A percentile compares a stretch with the other conserved stretches of the same genome.
phyloP scores from a whole-genome alignment of 2,113 vertebrate genomes.

The Artemisiospiza belli region DNA sequence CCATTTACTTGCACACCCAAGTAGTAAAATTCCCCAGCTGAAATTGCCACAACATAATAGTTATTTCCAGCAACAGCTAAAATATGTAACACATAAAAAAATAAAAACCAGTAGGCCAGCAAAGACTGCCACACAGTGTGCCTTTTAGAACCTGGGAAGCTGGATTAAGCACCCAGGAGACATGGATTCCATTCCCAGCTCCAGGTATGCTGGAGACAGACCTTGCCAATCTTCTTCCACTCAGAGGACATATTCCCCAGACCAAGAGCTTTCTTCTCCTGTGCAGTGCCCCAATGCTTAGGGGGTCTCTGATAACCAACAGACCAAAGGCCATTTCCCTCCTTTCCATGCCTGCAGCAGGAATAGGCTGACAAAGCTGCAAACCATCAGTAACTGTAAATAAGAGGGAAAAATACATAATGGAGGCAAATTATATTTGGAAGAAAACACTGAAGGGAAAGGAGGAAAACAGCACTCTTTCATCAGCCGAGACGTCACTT shows the following conservation, averaged over 20 bases:
- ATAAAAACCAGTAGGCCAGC: neutral
- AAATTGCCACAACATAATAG: neutral
- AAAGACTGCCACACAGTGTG: neutral
- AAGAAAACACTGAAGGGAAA: constrained; percentile 21
- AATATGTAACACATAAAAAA: neutral
- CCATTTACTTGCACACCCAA: neutral
- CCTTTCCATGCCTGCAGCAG: neutral
- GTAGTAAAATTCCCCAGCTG: neutral
- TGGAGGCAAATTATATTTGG: constrained; percentile 27
- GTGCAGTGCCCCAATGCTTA: neutral
- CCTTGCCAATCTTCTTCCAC: neutral
- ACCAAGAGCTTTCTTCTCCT: neutral
- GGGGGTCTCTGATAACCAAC: neutral
- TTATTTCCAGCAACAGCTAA: neutral
- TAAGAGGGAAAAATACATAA: neutral
- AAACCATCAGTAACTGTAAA: neutral
- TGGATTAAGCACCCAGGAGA: neutral
- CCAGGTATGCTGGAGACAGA: neutral
- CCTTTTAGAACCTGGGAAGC: neutral
- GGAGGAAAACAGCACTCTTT: neutral
- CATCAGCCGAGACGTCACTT: constrained; percentile 36
- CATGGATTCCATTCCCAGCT: neutral
- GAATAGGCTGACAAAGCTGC: neutral
- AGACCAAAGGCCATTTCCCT: neutral
- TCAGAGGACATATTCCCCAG: accelerated